Evolutionary conservation across 37 sponge, comb jelly and placozoan species (phyloP).

Genomic region (Cliona cf. orientalis): DNA sequence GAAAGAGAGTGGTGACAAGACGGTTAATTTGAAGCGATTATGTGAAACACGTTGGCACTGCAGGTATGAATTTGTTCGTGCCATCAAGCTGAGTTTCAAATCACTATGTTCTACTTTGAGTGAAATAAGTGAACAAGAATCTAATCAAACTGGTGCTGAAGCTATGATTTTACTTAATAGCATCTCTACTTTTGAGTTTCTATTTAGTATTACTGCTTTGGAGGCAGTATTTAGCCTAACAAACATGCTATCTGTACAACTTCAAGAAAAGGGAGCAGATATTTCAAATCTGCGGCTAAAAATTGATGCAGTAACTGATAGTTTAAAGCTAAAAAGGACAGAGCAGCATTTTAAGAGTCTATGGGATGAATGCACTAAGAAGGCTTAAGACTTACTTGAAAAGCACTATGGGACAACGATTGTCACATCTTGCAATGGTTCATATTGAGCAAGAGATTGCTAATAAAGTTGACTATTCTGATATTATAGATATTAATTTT

Average conservation of each 20-base stretch:
- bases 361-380: constrained; percentile 1
- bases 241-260: background rate
- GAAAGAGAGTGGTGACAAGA: background rate
- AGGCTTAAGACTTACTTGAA: background rate
- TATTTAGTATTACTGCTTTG: background rate
- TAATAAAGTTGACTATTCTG: background rate
- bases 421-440: background rate
- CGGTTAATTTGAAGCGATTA: background rate
- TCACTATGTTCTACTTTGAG: background rate
- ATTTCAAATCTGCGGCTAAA: background rate
- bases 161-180: background rate
- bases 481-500: background rate
- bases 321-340: background rate
- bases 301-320: background rate
- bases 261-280: background rate
- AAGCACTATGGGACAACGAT: background rate
- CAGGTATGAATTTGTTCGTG: background rate
- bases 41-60: constrained; percentile 1
- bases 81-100: background rate
- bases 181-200: background rate
- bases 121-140: background rate
- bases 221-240: background rate
- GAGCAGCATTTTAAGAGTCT: background rate
- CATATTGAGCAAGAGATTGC: background rate
- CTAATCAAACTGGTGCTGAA: constrained; percentile 1